A percentile compares a stretch with the other conserved stretches of the same genome.
These are phyloP conservation scores for Delphinus delphis DNA, from an alignment of 2,113 vertebrate genomes.

Conservation along the genomic window DNA sequence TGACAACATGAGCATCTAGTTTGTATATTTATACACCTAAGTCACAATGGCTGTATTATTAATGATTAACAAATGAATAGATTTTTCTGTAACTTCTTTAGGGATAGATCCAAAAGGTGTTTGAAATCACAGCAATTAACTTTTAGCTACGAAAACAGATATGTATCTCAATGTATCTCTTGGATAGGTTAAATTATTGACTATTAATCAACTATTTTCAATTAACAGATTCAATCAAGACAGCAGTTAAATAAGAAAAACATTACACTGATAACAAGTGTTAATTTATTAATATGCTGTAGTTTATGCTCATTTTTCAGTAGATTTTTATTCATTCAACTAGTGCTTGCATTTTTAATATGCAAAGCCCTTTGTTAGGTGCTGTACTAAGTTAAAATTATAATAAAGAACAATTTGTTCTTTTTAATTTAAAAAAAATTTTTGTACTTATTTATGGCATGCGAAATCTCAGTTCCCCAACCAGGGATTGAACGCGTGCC, in stretches of 20 bases:
- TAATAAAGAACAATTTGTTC: not conserved
- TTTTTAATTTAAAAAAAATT: not conserved
- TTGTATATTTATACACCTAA: not conserved
- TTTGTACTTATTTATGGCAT: not conserved
- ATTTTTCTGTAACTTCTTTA: not conserved
- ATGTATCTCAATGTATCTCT: not conserved
- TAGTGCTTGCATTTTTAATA: not conserved
- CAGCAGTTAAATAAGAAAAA: conserved; percentile 1
- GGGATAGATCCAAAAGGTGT: not conserved
- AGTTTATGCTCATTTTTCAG: not conserved
- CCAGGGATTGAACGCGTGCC: not conserved
- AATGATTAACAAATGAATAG: not conserved
- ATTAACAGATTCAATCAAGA: not conserved
- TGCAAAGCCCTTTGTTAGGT: not conserved
- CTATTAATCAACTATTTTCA: not conserved
- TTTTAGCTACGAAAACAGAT: not conserved
- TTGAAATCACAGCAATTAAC: not conserved
- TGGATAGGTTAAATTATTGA: not conserved
- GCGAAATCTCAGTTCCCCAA: not conserved
- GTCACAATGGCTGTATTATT: not conserved
- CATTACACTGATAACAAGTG: not conserved
- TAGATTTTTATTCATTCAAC: conserved; percentile 7
- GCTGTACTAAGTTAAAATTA: not conserved
- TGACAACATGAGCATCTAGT: not conserved
- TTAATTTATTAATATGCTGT: not conserved